Evolutionary conservation across 2,113 vertebrate species (phyloP), one percentile per base, ranked within the genome.

Genomic region (Apteryx mantelli): DNA sequence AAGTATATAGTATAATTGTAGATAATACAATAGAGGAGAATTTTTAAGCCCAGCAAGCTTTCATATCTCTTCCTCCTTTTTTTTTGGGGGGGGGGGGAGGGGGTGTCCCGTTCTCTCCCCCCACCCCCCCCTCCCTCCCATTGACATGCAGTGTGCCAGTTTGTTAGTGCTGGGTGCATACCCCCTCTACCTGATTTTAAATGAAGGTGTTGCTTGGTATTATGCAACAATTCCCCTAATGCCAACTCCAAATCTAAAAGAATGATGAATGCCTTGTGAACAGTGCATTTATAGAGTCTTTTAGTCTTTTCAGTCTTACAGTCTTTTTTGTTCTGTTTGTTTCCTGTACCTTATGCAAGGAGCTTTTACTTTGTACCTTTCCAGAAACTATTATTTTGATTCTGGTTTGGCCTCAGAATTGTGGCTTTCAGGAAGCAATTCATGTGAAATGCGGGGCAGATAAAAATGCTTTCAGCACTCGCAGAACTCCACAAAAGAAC

Each of bases 341-440:
- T 97, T 96, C 95, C 94, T 95, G 96, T 96, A 97, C 96, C 70
- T 88, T 94, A 82, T 80, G 64, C 90, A 88, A 87, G 89, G 93
- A 80, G 79, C 94, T 93, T 93, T 82, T 81, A 81, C 89, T 95
- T 95, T 86, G 50, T 90, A 94, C 95, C 96, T 97, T 96, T 95
- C 92, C 95, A 97, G 93, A 96, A 96, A 75, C 90, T 78, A 91
- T n/a, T 32, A 53, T 71, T 86, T 85, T 93, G 89, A 52, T 87
- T 97, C 93, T 96, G 93, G 94, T 97, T 94, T 97, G 95, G 90
- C 97, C 94, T 97, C 93, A 95, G 92, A 95, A 80, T 64, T 85
- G 50, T 60, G 60, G 71, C 64, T 96, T 93, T 91, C 91, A 97
- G 88, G 91, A 95, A 90, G 74, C 82, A n/a, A 36, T 26, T 46